These are phyloP conservation scores for Hassar affinis DNA, from an alignment of 2,113 vertebrate species.

Conservation along the genomic window DNA sequence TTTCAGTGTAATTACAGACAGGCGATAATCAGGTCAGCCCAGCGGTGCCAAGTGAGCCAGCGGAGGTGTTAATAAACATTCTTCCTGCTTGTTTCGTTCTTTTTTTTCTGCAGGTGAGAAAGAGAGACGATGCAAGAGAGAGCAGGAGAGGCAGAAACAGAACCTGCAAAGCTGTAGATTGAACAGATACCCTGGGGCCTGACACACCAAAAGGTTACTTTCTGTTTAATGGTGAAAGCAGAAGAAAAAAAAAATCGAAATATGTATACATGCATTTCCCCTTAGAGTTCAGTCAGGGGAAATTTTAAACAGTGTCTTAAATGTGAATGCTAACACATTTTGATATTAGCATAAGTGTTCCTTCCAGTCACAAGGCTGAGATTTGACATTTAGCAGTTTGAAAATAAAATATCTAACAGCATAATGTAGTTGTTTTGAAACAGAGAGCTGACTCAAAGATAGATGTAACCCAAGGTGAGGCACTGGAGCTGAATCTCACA, in stretches of 20 bases:
- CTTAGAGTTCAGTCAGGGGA: slow-evolving; percentile 63
- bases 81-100: slow-evolving; percentile 71
- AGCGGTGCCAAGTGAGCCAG: slow-evolving; percentile 66
- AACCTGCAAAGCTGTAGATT: slow-evolving; percentile 35
- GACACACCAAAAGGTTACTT: slow-evolving; percentile 50
- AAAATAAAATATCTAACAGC: slow-evolving; percentile 76
- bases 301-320: slow-evolving; percentile 54
- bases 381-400: slow-evolving; percentile 78
- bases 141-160: slow-evolving; percentile 58
- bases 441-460: slow-evolving; percentile 51
- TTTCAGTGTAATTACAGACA: slow-evolving; percentile 74
- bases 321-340: slow-evolving; percentile 69
- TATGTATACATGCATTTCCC: slow-evolving; percentile 57
- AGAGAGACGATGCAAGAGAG: slow-evolving; percentile 49
- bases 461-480: slow-evolving; percentile 68
- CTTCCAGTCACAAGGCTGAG: slow-evolving; percentile 73
- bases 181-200: slow-evolving; percentile 47
- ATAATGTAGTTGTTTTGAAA: slow-evolving; percentile 69
- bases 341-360: slow-evolving; percentile 75
- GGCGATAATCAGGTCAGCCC: slow-evolving; percentile 79
- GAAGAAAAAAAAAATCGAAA: not conserved
- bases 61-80: slow-evolving; percentile 78
- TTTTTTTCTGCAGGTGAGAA: slow-evolving; percentile 71
- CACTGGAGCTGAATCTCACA: slow-evolving; percentile 65
- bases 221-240: slow-evolving; percentile 41